Evolutionary conservation across 1,140 invertebrate species (phyloP).

Genomic region (Pachyrhynchus sulphureomaculatus): DNA sequence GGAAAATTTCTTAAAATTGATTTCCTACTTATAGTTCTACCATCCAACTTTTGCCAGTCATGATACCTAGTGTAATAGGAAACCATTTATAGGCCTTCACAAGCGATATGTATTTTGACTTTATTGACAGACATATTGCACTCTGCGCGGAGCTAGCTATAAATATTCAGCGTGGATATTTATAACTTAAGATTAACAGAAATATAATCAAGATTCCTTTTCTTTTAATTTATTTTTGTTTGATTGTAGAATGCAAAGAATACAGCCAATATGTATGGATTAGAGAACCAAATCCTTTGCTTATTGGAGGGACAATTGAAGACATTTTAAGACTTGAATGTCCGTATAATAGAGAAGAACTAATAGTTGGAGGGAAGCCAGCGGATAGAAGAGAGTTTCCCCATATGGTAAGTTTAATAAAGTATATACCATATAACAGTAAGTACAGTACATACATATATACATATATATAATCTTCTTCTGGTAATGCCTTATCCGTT

Average conservation of each 20-base stretch:
- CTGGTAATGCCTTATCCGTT: no score
- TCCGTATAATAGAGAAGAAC: conserved; percentile 32
- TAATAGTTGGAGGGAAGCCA: conserved; percentile 39
- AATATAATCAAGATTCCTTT: neutral
- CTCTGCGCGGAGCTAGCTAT: no score
- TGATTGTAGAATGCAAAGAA: conserved; percentile 15
- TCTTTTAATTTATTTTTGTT: neutral
- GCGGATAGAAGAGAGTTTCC: conserved; percentile 40
- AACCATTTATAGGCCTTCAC: no score
- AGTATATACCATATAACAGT: neutral
- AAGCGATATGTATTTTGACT: no score
- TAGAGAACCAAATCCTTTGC: conserved; percentile 17
- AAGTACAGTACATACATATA: no score
- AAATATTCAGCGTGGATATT: neutral
- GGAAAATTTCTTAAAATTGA: no score
- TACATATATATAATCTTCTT: no score
- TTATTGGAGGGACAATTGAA: conserved; percentile 24
- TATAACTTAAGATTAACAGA: no score
- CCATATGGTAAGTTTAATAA: conserved; percentile 38
- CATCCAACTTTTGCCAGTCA: no score
- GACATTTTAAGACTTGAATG: conserved; percentile 35
- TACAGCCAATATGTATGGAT: conserved; percentile 37
- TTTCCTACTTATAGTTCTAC: no score
- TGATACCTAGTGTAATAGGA: no score
- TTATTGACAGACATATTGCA: no score